These are phyloP conservation scores for Aethina tumida DNA, from an alignment of 1,140 invertebrate genomes.

Conservation along the genomic window DNA sequence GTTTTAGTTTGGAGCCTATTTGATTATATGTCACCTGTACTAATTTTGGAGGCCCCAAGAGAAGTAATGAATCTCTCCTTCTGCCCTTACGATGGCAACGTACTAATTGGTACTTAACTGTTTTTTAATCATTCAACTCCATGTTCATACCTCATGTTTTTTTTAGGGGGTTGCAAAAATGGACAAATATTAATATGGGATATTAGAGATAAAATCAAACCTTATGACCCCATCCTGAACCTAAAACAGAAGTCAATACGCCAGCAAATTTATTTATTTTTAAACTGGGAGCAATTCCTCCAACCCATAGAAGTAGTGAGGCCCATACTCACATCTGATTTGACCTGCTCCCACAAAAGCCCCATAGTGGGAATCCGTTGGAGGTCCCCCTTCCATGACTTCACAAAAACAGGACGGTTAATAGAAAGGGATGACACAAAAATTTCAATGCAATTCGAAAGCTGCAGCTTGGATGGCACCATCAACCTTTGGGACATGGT, in stretches of 20 bases:
- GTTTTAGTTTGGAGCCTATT: constrained; percentile 64
- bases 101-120: constrained; percentile 60
- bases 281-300: too few species aligned
- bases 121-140: too few species aligned
- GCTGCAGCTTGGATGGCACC: constrained; percentile 52
- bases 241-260: too few species aligned
- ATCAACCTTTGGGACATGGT: constrained; percentile 64
- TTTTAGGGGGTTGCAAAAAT: constrained; percentile 58
- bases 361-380: too few species aligned
- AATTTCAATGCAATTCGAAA: constrained; percentile 54
- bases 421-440: constrained; percentile 30
- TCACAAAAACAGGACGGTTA: constrained; percentile 50
- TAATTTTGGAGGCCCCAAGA: constrained; percentile 54
- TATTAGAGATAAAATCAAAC: constrained; percentile 55
- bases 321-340: constrained; percentile 48
- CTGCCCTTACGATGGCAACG: constrained; percentile 56
- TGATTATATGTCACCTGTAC: constrained; percentile 56
- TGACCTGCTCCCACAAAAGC: constrained; percentile 49
- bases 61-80: constrained; percentile 54
- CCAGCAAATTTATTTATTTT: too few species aligned
- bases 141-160: too few species aligned
- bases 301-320: too few species aligned
- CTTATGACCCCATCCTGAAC: too few species aligned
- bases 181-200: constrained; percentile 71
- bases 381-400: constrained; percentile 46